A percentile compares a stretch with the other conserved stretches of the same genome.
These are phyloP conservation scores for Mastigias papua DNA, from an alignment of 30 jellyfish, hydroid and myxozoan genomes.

Conservation along the genomic window DNA sequence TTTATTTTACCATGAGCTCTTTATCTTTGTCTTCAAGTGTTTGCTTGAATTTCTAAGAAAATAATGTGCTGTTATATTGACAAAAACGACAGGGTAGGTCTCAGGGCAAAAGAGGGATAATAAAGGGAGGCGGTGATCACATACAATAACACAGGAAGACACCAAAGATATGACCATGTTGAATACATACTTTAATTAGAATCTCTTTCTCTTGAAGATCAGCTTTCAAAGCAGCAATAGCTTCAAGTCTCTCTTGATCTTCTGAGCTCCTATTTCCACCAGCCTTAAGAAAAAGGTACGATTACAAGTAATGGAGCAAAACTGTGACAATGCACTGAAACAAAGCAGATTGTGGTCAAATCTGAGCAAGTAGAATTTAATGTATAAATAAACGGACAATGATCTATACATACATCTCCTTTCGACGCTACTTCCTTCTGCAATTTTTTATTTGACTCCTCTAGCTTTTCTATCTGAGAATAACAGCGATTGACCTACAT, in stretches of 20 bases:
- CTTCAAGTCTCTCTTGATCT: conserved; percentile 44
- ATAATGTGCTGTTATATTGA: neutral
- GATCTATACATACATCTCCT: conserved; percentile 11
- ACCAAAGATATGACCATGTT: neutral
- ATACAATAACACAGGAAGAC: neutral
- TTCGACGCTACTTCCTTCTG: conserved; percentile 31
- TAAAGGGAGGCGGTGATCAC: neutral
- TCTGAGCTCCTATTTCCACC: conserved; percentile 2
- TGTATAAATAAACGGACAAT: neutral
- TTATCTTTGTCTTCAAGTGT: conserved; percentile 59
- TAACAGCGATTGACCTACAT: conserved; percentile 50
- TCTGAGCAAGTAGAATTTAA: neutral
- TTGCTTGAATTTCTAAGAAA: conserved; percentile 53
- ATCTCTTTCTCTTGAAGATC: conserved; percentile 69
- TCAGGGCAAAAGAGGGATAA: neutral
- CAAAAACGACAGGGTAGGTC: neutral
- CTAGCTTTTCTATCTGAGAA: conserved; percentile 40
- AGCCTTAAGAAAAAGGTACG: neutral
- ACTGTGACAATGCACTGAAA: neutral
- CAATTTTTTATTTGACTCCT: conserved; percentile 19
- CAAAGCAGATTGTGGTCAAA: neutral
- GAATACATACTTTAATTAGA: conserved; percentile 29
- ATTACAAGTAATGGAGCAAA: neutral
- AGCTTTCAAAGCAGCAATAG: conserved; percentile 57
- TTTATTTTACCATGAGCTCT: conserved; percentile 47